phyloP scores from a whole-genome alignment of 1,140 invertebrate genomes.

The Caerostris darwini region DNA sequence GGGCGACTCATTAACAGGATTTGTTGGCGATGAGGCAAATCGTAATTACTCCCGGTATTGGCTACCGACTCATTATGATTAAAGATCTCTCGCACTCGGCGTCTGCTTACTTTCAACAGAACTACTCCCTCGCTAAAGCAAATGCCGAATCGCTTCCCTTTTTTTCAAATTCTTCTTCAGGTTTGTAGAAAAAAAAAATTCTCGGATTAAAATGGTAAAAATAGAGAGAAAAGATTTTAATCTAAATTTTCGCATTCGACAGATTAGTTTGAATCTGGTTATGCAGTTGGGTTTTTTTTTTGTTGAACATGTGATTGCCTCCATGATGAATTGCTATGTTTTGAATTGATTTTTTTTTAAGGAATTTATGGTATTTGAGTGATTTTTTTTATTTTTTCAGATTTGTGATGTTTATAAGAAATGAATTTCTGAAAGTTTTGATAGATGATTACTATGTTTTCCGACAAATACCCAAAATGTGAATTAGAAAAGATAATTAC shows the following conservation, averaged over 20 bases:
- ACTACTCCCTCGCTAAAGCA: neutral
- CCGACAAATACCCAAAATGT: too few relatives aligned
- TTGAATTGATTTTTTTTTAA: neutral
- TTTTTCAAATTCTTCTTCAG: neutral
- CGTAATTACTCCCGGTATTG: conserved; percentile 43
- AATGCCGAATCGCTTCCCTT: neutral
- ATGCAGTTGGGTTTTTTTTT: neutral
- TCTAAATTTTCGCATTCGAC: neutral
- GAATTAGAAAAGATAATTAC: too few relatives aligned
- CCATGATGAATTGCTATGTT: neutral
- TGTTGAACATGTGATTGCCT: neutral
- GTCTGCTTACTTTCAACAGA: neutral
- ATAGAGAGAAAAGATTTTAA: neutral
- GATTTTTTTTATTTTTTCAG: too few relatives aligned
- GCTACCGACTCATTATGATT: conserved; percentile 26
- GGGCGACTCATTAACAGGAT: neutral
- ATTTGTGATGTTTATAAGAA: too few relatives aligned
- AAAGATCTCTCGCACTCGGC: neutral
- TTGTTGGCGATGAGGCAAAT: neutral
- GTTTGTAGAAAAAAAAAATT: neutral
- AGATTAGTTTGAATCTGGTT: conserved; percentile 6
- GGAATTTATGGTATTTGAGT: too few relatives aligned
- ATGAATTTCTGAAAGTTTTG: too few relatives aligned
- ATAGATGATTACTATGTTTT: too few relatives aligned
- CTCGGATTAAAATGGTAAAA: neutral